These are phyloP conservation scores for Rachycentron canadum DNA, from an alignment of 2,797 vertebrate genomes.

Conservation along the genomic window DNA sequence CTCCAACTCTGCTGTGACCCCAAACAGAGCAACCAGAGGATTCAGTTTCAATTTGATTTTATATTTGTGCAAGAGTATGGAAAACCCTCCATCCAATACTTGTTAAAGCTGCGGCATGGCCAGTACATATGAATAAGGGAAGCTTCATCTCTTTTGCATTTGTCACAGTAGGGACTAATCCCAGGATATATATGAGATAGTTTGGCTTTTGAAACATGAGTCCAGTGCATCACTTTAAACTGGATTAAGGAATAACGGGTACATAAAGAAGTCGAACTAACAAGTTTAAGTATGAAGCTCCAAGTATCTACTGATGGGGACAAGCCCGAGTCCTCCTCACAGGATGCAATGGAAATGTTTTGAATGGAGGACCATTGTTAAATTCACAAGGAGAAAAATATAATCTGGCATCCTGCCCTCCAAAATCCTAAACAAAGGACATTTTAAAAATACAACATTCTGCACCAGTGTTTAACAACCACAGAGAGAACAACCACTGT, in stretches of 20 bases:
- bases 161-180: constrained; percentile 10
- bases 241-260: neutral
- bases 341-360: neutral
- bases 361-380: neutral
- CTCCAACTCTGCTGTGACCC: neutral
- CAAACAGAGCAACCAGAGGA: neutral
- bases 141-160: neutral
- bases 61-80: neutral
- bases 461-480: neutral
- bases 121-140: neutral
- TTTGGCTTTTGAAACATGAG: constrained; percentile 4
- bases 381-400: neutral
- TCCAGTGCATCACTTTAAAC: neutral
- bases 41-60: neutral
- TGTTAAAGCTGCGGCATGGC: neutral
- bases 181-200: neutral
- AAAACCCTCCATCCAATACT: neutral
- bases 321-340: neutral
- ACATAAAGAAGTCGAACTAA: neutral
- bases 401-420: neutral
- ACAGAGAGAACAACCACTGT: neutral
- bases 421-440: neutral
- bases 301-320: neutral
- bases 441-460: neutral
- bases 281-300: neutral